Conservation (phyloP, 2,113 vertebrate species). For the Lepisosteus oculatus region DNA sequence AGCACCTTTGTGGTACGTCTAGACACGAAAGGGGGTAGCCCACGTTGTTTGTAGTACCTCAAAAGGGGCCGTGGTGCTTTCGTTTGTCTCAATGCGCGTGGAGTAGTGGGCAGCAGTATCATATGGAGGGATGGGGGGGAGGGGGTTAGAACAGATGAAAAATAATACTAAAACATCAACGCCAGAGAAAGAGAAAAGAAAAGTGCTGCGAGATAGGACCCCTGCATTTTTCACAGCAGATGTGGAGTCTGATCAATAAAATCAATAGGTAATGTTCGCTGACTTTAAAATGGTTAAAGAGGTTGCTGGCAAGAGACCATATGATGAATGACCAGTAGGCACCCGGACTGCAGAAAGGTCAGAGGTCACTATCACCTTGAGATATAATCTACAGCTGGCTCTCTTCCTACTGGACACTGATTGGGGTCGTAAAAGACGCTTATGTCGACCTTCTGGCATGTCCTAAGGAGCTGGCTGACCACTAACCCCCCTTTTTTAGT, state of each 20-base stretch:
- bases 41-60: background rate
- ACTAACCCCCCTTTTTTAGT: slow-evolving; percentile 6
- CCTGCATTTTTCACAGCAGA: slow-evolving; percentile 32
- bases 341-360: slow-evolving; percentile 53
- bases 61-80: background rate
- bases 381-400: slow-evolving; percentile 50
- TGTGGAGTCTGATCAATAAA: slow-evolving; percentile 49
- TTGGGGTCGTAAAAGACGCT: slow-evolving; percentile 10
- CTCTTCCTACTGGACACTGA: slow-evolving; percentile 4
- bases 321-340: slow-evolving; percentile 60
- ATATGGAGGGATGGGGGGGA: slow-evolving; percentile 19
- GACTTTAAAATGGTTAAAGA: slow-evolving; percentile 56
- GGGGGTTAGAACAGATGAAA: background rate
- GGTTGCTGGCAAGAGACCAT: slow-evolving; percentile 46
- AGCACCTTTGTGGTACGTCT: slow-evolving; percentile 5
- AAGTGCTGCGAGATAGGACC: slow-evolving; percentile 16
- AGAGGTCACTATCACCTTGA: slow-evolving; percentile 64
- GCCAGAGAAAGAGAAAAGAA: background rate
- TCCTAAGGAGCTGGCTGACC: slow-evolving; percentile 14
- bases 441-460: slow-evolving; percentile 14
- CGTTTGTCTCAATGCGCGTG: background rate
- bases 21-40: slow-evolving; percentile 3
- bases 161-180: slow-evolving; percentile 1
- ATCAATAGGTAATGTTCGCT: slow-evolving; percentile 62
- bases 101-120: slow-evolving; percentile 17